phyloP scores from a whole-genome alignment of 2,113 vertebrate genomes.

The Podarcis raffonei region DNA sequence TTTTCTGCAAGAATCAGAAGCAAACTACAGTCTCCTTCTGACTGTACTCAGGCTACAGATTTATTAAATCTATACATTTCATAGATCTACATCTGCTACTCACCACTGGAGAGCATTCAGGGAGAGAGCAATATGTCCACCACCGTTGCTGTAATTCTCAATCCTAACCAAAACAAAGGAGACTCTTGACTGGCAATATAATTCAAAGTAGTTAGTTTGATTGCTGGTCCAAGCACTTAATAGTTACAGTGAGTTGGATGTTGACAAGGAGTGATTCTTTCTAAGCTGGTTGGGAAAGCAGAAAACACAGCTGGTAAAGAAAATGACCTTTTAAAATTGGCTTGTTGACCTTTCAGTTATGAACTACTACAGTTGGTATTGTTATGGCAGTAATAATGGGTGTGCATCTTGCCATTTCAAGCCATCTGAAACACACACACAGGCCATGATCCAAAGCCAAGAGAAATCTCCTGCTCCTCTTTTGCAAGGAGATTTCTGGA shows the following conservation, averaged over 20 bases:
- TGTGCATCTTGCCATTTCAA: fast-evolving
- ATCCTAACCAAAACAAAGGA: constrained; percentile 81
- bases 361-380: background rate
- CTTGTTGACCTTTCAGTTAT: constrained; percentile 5
- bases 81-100: too few relatives aligned
- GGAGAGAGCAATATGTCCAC: too few relatives aligned
- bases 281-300: constrained; percentile 48
- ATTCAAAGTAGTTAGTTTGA: constrained; percentile 72
- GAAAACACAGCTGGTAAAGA: constrained; percentile 40
- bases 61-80: too few relatives aligned
- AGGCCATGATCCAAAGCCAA: background rate
- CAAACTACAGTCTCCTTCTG: too few relatives aligned
- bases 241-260: constrained; percentile 65
- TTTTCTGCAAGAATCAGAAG: too few relatives aligned
- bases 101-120: too few relatives aligned
- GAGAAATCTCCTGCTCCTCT: background rate
- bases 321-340: background rate
- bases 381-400: background rate
- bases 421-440: background rate
- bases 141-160: background rate
- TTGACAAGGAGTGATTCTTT: constrained; percentile 52
- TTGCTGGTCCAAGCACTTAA: constrained; percentile 68
- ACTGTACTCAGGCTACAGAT: too few relatives aligned
- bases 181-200: constrained; percentile 72
- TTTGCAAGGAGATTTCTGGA: background rate